Evolutionary conservation across 2,797 vertebrate species (phyloP), one percentile per base, ranked within the genome.

Genomic region (Catostomus latipinnis): DNA sequence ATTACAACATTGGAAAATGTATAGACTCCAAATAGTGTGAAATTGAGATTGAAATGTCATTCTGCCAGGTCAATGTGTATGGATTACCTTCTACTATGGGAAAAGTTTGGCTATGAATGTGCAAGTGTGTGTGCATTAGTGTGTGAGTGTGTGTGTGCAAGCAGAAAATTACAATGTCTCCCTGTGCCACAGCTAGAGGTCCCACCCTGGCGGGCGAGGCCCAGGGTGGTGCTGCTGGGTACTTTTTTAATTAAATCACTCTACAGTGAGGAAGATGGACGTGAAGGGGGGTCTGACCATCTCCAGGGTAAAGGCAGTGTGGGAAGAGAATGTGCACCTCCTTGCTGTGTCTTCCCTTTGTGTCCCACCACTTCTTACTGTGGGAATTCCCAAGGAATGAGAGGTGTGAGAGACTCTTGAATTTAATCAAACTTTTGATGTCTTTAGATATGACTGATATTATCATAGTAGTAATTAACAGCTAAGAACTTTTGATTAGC

Each of bases 261-360:
- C 91, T 81, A 85, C 93, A 95, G 94, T 83, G 84, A 86, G 82
- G 50, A 63, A 84, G 72, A 87, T 76, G 84, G 81, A 80, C 80
- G 81, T 72, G 78, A 78, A 85, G 49, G 66, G 76, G 54, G 53
- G 69, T 78, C 76, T 83, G 81, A 84, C 94, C 95, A 95, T 96
- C 95, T 95, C 95, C 95, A 83, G 94, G 95, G 95, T 94, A 96
- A 95, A 96, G 90, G 93, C 95, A 96, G 94, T 96, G 95, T 96
- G 95, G 95, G 95, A 96, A 96, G 95, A 94, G 95, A 96, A 96
- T 96, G 95, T 95, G 95, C 95, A 93, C 93, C 94, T 95, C 94
- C 95, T 95, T 88, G 93, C 94, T 95, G 94, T 95, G 95, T 93
- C 90, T 85, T 83, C 79, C 91, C 93, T 95, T 95, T 95, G 95